Conservation (phyloP, 2,113 vertebrate genomes). For the Percina caprodes region DNA sequence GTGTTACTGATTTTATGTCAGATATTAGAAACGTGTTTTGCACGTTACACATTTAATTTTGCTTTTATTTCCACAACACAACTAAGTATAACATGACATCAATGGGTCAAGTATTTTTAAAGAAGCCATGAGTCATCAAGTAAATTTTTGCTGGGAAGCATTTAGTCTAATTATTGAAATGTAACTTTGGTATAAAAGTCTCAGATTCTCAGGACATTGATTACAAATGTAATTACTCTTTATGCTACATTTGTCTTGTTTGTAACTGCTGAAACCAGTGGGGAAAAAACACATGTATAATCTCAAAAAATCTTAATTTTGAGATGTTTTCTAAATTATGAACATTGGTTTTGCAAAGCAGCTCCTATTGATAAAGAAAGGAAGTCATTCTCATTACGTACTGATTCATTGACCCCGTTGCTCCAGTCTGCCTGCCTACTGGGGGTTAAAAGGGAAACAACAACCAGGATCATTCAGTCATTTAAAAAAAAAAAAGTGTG, state of each 20-base stretch:
- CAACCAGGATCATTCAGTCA: neutral
- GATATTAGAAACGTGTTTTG: neutral
- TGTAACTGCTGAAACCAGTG: conserved; percentile 3
- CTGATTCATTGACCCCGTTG: neutral
- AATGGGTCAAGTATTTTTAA: neutral
- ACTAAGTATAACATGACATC: neutral
- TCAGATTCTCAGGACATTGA: conserved; percentile 27
- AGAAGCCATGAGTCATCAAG: neutral
- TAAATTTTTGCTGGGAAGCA: neutral
- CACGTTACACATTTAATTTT: neutral
- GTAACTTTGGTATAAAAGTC: neutral
- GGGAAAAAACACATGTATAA: neutral
- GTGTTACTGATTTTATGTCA: neutral
- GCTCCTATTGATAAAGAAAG: neutral
- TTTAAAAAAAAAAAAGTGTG: no score
- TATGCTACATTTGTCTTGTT: conserved; percentile 1
- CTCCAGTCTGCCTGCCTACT: neutral
- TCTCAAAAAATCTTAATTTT: neutral
- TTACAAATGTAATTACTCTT: conserved; percentile 9
- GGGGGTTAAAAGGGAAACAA: neutral
- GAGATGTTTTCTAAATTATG: neutral
- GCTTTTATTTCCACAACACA: neutral
- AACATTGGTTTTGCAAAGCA: neutral
- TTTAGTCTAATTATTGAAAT: neutral
- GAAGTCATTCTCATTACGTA: neutral